Evolutionary conservation across 2,888 invertebrate genomes (phyloP), one percentile per base, ranked within the genome.

Genomic region (Hydrotaea diabolus): DNA sequence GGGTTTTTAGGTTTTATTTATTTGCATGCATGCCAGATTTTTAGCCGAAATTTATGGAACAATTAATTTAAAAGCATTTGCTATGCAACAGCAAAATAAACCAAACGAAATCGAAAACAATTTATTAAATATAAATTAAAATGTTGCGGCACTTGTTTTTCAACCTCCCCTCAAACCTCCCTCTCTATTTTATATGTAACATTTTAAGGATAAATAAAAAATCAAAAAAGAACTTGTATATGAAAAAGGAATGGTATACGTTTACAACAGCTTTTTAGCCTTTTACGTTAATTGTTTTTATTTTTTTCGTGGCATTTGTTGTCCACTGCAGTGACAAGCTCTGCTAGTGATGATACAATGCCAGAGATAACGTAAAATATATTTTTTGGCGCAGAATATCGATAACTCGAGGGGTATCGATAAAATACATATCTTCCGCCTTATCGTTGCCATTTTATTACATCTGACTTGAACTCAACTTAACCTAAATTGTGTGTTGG

Each of bases 21-120:
- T 80, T 49, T 53, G 55, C 55, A 64, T 62, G 31, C 64, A 55
- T 76, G 19, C 9, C 31, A 39, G 66, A 66, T 66, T 66, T 66
- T 39, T 78, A 71, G 55, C 73, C 64, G 46, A 74, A 71, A 84
- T 81, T 78, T 76, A 81, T 81, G 74, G 71, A 78, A 72, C 84
- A 84, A 84, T 78, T 81, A 66, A 77, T 81, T 81, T 81, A 81
- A 81, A 81, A 81, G 84, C 84, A 21, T 59, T 79, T 75, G 39
- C 72, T 53, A 78, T 57, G 21, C 39, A 72, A 77, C 21, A 23
- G 39, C 73, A 64, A 36, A 8, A 59, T 59, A 57, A 72, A 59
- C 15, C 4, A 11, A 77, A 23, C 36, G 7, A 19, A 73, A 55
- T 19, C 57, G 43, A 23, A 73, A 74, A 43, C 59, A 31, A 46